These are phyloP conservation scores for Perdix hodgsoniae DNA, from an alignment of 2,797 vertebrate genomes.

Conservation along the genomic window DNA sequence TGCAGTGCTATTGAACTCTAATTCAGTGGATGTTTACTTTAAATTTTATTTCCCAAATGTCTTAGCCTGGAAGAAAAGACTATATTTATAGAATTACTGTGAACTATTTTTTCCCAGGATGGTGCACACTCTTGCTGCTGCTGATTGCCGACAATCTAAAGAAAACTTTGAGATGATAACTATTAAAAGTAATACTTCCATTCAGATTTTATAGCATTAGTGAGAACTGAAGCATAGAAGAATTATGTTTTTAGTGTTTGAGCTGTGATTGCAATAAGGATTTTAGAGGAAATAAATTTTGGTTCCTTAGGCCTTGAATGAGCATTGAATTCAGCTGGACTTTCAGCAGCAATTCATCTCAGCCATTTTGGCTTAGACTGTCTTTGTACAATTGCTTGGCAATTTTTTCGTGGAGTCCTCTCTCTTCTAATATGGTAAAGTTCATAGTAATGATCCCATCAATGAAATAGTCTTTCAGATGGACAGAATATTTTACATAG, in stretches of 20 bases:
- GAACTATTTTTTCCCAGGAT: not conserved
- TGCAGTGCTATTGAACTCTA: not conserved
- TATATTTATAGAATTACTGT: not conserved
- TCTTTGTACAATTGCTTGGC: not conserved
- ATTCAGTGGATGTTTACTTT: not conserved
- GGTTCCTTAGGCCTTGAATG: not conserved
- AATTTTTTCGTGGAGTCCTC: not conserved
- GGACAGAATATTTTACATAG: not conserved
- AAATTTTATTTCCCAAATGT: conserved; percentile 18
- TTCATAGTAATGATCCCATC: not conserved
- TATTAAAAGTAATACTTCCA: not conserved
- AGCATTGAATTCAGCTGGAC: not conserved
- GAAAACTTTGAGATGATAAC: not conserved
- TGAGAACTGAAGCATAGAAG: not conserved
- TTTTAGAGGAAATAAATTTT: not conserved
- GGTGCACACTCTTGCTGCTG: not conserved
- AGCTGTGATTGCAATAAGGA: not conserved
- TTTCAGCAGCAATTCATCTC: not conserved
- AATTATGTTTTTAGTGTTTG: not conserved
- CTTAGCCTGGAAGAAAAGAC: not conserved
- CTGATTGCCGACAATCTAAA: not conserved
- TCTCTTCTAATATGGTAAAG: not conserved
- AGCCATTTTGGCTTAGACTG: not conserved
- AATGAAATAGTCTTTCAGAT: not conserved
- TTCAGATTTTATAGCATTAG: not conserved